Base-by-base conservation (phyloP, 2,797 vertebrate species). In the Pangasius macronema region DNA sequence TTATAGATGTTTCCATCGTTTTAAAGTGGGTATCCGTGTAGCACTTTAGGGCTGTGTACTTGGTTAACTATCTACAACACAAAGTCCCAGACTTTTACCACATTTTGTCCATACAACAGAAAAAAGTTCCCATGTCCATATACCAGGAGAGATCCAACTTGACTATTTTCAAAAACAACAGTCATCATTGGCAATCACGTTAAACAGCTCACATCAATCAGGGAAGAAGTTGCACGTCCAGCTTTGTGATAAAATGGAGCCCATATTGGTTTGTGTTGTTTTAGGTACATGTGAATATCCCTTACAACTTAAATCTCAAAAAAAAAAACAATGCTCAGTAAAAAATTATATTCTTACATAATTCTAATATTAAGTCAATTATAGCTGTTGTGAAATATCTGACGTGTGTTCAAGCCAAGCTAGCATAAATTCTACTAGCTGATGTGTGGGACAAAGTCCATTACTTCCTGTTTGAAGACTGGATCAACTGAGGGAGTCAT, bases 1-100 rank as follows among this genome's bases (percentile, higher is more conserved):
- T 85, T 85, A 73, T 73, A 57, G 59, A 73, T 57, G 83, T 55
- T 85, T 85, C 75, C 13, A 24, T 75, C 14, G 36, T 75, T 75
- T 85, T 36, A 11, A 33, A 68, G 30, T 14, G n/a, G 1, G 49
- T 33, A 51, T n/a, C 10, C 63, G 22, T 51, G 63, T 67, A 67
- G 46, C 36, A 14, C 57, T 42, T 59, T 80, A 36, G 33, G 5
- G 77, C 20, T 24, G 53, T 24, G 33, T 13, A 36, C 77, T 81
- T 39, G 33, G 33, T 42, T 61, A 81, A 55, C 16, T 9, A 5
- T 65, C 59, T n/a, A 42, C 57, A n/a, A 51, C 39, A 22, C 75
- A 18, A 16, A 49, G n/a, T 77, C 5, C 14, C 3, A 5, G 7
- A 36, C 13, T 1, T 81, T 81, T 42, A 42, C 2, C 5, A 27